Conservation (phyloP, 2,888 invertebrate species). For the Tetragnatha montana region DNA sequence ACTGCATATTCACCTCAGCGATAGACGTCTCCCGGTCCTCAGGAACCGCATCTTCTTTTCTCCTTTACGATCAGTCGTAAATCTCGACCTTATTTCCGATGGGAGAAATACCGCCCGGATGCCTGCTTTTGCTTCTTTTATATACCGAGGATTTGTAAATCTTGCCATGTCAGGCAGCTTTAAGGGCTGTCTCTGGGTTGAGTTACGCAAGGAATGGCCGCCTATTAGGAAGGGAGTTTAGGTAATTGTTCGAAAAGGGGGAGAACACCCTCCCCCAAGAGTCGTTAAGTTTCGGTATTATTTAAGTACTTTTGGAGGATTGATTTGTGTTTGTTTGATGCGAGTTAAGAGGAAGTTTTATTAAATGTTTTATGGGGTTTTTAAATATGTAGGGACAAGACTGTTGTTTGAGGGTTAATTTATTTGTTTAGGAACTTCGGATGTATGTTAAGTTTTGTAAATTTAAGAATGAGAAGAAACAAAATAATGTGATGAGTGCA, state of each 20-base stretch:
- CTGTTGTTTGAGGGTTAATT: no score
- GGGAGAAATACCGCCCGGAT: not conserved
- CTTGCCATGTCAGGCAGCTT: conserved; percentile 7
- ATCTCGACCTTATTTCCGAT: conserved; percentile 10
- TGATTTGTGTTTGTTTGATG: no score
- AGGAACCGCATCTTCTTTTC: not conserved
- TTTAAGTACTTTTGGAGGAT: no score
- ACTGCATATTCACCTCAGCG: not conserved
- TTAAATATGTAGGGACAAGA: no score
- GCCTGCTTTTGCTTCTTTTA: not conserved
- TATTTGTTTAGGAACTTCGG: no score
- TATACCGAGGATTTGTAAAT: conserved; percentile 10
- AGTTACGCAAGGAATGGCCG: not conserved
- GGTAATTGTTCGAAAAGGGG: conserved; percentile 11
- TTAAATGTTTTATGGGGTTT: no score
- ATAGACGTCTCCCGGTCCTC: conserved; percentile 2
- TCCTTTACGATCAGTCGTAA: conserved; percentile 17
- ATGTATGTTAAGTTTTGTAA: no score
- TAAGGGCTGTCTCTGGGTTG: not conserved
- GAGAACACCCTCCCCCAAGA: not conserved
- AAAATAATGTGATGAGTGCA: no score
- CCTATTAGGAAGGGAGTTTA: conserved; percentile 5
- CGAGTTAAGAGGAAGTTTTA: no score
- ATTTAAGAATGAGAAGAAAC: no score
- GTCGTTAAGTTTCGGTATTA: no score